Base-by-base conservation (phyloP, 2,113 vertebrate species). In the Epinephelus cyanopodus region DNA sequence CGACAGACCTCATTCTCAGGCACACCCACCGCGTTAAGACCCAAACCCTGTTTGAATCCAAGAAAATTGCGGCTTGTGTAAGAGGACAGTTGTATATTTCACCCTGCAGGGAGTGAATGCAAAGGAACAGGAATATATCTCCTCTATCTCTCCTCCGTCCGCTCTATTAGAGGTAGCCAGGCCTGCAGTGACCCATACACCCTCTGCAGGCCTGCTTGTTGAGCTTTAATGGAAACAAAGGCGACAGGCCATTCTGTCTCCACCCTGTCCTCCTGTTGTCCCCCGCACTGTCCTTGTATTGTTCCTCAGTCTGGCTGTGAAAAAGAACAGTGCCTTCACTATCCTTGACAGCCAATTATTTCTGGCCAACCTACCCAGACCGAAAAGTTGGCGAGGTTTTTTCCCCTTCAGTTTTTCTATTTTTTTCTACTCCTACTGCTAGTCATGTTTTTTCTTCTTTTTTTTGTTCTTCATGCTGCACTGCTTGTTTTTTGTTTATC, bases 311-410 rank as follows among this genome's bases (percentile, higher is more conserved):
- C 78, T 84, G 83, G 77, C 89, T 89, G 72, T 71, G 87, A 90
- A 90, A 91, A 89, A 92, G 81, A 91, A 91, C 90, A 70, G 82
- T 56, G 84, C 86, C 86, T 88, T 92, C 89, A 89, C 84, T 68
- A 81, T 82, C 69, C 85, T 81, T 94, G 92, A 93, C 93, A 94
- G 89, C 92, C 93, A 95, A 95, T 94, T 94, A 94, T 95, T 94
- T 92, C 86, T 93, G 90, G 86, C 91, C 94, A 95, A 90, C 87
- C 89, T 92, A 92, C 87, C 91, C 86, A 90, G 84, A 90, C 92
- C 60, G 60, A 92, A 88, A 90, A 87, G 81, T 89, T 92, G 88
- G 80, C 87, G 77, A 58, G 74, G 21, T 58, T 76, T 90, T 84
- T 87, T 83, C 81, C 33, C 74, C 66, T 58, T 76, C 42, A 58